These are phyloP conservation scores for Drosophila eugracilis DNA, from an alignment of 1,140 invertebrate genomes.

Conservation along the genomic window DNA sequence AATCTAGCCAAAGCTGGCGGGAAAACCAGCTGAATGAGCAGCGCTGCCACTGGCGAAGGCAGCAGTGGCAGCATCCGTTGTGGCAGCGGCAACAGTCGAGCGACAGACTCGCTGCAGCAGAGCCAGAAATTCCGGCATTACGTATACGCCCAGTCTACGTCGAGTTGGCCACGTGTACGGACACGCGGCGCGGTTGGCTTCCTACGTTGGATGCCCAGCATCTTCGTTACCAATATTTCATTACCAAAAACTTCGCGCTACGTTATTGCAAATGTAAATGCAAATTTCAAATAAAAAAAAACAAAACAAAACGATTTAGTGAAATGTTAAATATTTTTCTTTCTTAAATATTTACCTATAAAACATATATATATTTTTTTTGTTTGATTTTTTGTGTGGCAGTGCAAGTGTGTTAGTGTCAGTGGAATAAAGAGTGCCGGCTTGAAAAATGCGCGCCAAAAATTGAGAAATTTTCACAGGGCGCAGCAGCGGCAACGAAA, in stretches of 20 bases:
- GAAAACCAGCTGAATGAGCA: not conserved
- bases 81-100: conserved; percentile 61
- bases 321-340: not conserved
- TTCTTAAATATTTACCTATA: too few species aligned
- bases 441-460: conserved; percentile 54
- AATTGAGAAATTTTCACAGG: conserved; percentile 36
- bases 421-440: conserved; percentile 36
- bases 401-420: conserved; percentile 11
- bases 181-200: conserved; percentile 46
- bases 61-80: conserved; percentile 35
- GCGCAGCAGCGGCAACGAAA: conserved; percentile 14
- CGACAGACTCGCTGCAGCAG: conserved; percentile 64
- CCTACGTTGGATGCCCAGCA: not conserved
- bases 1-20: conserved; percentile 3
- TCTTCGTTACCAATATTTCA: conserved; percentile 6
- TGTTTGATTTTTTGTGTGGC: conserved; percentile 9
- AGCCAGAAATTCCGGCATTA: conserved; percentile 25
- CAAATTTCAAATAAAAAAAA: too few species aligned
- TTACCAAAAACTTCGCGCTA: conserved; percentile 21
- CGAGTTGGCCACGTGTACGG: conserved; percentile 76
- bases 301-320: not conserved
- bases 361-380: conserved; percentile 12
- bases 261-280: not conserved
- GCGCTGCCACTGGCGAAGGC: conserved; percentile 5
- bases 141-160: conserved; percentile 57